Evolutionary conservation across 2,888 invertebrate genomes (phyloP).

Genomic region (Hypomecis punctinalis): DNA sequence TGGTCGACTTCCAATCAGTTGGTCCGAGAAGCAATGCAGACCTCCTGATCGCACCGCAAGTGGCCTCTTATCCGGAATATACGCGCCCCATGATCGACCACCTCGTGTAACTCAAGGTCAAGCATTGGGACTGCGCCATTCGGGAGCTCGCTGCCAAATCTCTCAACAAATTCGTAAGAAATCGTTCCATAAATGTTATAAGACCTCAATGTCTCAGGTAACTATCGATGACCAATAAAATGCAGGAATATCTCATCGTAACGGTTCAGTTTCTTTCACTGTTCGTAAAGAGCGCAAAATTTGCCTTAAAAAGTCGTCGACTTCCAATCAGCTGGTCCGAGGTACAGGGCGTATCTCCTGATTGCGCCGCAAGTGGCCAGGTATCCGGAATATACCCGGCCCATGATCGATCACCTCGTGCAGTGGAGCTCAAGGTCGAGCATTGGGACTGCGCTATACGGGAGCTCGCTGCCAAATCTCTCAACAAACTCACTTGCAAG

Average conservation of each 20-base stretch:
- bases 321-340: constrained; percentile 96
- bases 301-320: too few species aligned
- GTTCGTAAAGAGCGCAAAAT: too few species aligned
- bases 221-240: too few species aligned
- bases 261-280: too few species aligned
- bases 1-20: constrained; percentile 97
- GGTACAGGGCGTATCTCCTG: constrained; percentile 92
- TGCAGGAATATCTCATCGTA: too few species aligned
- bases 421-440: constrained; percentile 86
- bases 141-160: constrained; percentile 93
- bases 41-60: constrained; percentile 83
- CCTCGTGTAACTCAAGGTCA: constrained; percentile 82
- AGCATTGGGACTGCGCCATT: constrained; percentile 96
- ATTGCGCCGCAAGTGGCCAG: constrained; percentile 79
- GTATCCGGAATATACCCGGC: constrained; percentile 91
- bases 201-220: too few species aligned
- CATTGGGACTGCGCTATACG: constrained; percentile 97
- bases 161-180: constrained; percentile 84
- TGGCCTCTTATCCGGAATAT: constrained; percentile 90
- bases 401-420: constrained; percentile 88
- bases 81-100: constrained; percentile 90
- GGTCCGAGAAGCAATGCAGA: constrained; percentile 94
- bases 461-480: constrained; percentile 91
- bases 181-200: too few species aligned
- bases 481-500: constrained; percentile 85